Conservation (phyloP, 1,140 invertebrate genomes). For the Sarcophaga peregrina region DNA sequence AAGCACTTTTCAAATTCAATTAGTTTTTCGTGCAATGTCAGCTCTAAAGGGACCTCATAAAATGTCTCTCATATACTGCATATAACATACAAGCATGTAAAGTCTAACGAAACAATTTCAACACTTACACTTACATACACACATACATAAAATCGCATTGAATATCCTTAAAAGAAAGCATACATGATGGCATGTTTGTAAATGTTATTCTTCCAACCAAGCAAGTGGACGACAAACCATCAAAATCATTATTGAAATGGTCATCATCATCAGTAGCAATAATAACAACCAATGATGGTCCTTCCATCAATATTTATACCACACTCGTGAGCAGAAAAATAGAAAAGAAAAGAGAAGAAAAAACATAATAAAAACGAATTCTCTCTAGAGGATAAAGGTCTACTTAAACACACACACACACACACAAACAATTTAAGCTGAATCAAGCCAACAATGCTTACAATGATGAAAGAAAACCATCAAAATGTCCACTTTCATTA, state of each 20-base stretch:
- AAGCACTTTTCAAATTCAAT: constrained; percentile 46
- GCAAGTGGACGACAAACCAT: not conserved
- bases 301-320: constrained; percentile 37
- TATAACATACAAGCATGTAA: constrained; percentile 41
- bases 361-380: constrained; percentile 3
- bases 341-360: not conserved
- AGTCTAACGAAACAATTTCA: too few species aligned
- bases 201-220: not conserved
- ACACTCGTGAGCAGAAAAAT: too few species aligned
- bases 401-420: not conserved
- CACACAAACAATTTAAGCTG: not conserved
- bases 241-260: not conserved
- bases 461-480: constrained; percentile 46
- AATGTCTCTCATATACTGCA: constrained; percentile 44
- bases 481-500: constrained; percentile 47
- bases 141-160: not conserved
- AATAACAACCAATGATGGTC: constrained; percentile 28
- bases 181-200: not conserved
- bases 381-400: constrained; percentile 37
- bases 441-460: not conserved
- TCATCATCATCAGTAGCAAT: constrained; percentile 39
- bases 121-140: not conserved
- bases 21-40: constrained; percentile 47
- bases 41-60: constrained; percentile 48
- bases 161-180: not conserved